Evolutionary conservation across 2,797 vertebrate species (phyloP).

Genomic region (Lutra lutra): DNA sequence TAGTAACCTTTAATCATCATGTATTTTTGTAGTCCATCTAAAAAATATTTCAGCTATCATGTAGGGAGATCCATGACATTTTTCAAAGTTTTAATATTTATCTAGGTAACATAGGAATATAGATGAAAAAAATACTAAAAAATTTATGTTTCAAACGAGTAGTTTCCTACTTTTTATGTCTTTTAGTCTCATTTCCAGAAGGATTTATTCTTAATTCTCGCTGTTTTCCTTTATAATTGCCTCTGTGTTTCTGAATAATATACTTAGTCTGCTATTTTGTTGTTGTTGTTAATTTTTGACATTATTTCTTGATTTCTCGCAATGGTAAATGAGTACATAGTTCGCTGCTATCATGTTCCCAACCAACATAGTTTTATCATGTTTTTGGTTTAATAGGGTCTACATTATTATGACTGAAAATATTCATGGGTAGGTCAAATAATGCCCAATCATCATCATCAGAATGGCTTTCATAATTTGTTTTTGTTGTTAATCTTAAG

Average conservation of each 20-base stretch:
- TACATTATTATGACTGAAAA: not conserved
- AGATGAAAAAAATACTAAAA: not conserved
- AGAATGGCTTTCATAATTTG: not conserved
- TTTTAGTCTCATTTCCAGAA: not conserved
- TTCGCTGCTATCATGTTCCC: not conserved
- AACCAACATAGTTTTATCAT: not conserved
- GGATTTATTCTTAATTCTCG: not conserved
- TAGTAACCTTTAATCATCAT: not conserved
- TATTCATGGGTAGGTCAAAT: not conserved
- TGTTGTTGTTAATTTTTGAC: not conserved
- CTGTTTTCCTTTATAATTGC: not conserved
- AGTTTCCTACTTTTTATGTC: not conserved
- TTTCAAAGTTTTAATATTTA: not conserved
- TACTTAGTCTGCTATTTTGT: not conserved
- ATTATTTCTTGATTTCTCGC: not conserved
- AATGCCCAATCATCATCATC: not conserved
- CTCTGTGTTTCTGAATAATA: not conserved
- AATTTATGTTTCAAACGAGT: not conserved
- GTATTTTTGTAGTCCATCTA: not conserved
- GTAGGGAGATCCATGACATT: not conserved
- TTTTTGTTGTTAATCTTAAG: conserved; percentile 8
- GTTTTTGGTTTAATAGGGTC: conserved; percentile 4
- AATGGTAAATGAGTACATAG: not conserved
- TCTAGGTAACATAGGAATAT: not conserved
- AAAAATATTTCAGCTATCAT: conserved; percentile 12